Evolutionary conservation across 2,888 invertebrate genomes (phyloP).

Genomic region (Bugulina stolonifera): DNA sequence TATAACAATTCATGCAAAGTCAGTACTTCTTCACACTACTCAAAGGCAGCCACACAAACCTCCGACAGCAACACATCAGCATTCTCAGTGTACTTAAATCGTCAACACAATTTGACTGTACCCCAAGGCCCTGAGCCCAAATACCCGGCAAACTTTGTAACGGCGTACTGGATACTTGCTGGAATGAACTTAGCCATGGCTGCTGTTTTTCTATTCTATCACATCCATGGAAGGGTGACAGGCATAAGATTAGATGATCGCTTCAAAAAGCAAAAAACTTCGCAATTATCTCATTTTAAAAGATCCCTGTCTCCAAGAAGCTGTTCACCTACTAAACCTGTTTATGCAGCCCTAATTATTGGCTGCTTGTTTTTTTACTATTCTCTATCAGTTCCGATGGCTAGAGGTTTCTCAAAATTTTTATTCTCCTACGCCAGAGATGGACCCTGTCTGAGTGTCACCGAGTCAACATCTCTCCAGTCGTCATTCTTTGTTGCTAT

Average conservation of each 20-base stretch:
- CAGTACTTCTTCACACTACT: neutral
- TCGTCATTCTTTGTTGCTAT: constrained; percentile 38
- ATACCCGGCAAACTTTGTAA: constrained; percentile 21
- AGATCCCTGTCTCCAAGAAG: neutral
- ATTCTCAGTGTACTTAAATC: too few species aligned
- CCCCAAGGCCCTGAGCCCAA: neutral
- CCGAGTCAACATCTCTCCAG: constrained; percentile 34
- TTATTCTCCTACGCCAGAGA: constrained; percentile 37
- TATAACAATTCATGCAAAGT: constrained; percentile 11
- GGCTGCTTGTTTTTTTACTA: neutral
- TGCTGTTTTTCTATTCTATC: neutral
- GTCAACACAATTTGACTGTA: too few species aligned
- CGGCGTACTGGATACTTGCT: neutral
- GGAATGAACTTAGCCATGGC: neutral
- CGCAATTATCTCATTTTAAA: neutral
- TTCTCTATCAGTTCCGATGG: constrained; percentile 29
- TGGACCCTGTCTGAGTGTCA: constrained; percentile 33
- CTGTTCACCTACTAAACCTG: neutral
- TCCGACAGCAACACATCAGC: too few species aligned
- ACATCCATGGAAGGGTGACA: neutral
- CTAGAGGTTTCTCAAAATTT: constrained; percentile 36
- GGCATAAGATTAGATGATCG: neutral
- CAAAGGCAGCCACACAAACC: neutral
- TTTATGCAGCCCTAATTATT: neutral
- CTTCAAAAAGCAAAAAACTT: neutral